Evolutionary conservation across 1,140 invertebrate species (phyloP), one percentile per base, ranked within the genome.

Genomic region (Drosophila pandora): DNA sequence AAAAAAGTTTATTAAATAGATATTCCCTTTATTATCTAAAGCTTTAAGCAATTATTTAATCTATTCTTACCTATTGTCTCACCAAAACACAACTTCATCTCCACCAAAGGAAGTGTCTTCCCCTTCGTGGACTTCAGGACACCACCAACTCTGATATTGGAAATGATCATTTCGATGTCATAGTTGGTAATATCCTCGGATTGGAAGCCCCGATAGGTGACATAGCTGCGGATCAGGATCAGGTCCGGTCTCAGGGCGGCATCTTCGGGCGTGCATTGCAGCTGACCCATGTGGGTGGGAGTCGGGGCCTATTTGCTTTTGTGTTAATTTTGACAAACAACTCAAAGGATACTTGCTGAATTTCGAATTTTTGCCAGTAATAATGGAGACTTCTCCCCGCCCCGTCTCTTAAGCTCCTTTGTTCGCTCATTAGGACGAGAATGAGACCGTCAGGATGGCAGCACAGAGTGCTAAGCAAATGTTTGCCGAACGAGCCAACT

Each of bases 311-410:
- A 50, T 65, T 43, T 47, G 5, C 30, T 12, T 72, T 23, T 45
- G 47, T 52, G 23, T 56, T 59, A 82, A 77, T 77, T 77, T 81
- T 82, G 79, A 39, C 57, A 72, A 58, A 48, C 17, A 76, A 73
- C 30, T 72, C 39, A 43, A 71, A 64, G 23, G 13, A 48, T 52
- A 37, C 53, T 34, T 32, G 41, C 47, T 65, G 10, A 70, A 22
- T 53, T 60, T 48, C 39, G 39, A 53, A 54, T 60, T 64, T 8
- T 8, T 30, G 47, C 13, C 30, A 13, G 48, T 34, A 54, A 28
- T 47, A 65, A 54, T 47, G 39, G 60, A 7, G 21, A 23, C 39
- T 72, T 57, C n/a, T 7, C 10, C 13, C 41, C 41, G 0, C 7
- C 12, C 13, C 28, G 34, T 1, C 34, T 25, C 32, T 53, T 55